A percentile compares a stretch with the other conserved stretches of the same genome.
Evolutionary conservation across 2,797 vertebrate species (phyloP).

Genomic region (Ambastaia sidthimunki): DNA sequence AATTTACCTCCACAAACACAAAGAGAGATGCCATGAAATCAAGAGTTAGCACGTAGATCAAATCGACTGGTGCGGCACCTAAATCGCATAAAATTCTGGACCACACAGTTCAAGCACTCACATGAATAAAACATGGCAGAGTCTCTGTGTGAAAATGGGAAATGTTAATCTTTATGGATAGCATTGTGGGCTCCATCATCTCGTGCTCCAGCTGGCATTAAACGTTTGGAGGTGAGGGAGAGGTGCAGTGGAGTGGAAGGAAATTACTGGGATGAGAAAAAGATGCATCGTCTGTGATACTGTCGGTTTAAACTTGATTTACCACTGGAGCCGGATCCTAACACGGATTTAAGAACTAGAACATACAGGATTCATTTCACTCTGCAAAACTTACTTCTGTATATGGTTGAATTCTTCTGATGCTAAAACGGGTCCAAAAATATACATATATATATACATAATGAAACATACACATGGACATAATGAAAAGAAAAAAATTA

Average conservation of each 20-base stretch:
- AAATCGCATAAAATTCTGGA: conserved; percentile 55
- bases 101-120: conserved; percentile 45
- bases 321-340: not conserved
- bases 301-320: conserved; percentile 54
- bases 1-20: conserved; percentile 21
- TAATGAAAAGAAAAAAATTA: too few species aligned
- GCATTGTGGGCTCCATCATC: conserved; percentile 36
- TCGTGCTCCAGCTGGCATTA: conserved; percentile 32
- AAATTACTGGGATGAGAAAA: conserved; percentile 33
- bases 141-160: conserved; percentile 45
- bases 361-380: not conserved
- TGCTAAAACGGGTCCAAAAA: too few species aligned
- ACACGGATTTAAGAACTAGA: not conserved
- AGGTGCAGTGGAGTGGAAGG: conserved; percentile 19
- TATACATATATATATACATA: too few species aligned
- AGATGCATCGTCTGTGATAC: conserved; percentile 55
- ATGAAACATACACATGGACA: too few species aligned
- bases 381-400: not conserved
- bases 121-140: conserved; percentile 59
- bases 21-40: conserved; percentile 43
- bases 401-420: not conserved
- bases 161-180: conserved; percentile 56
- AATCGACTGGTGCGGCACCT: conserved; percentile 41
- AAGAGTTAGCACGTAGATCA: conserved; percentile 45
- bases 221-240: conserved; percentile 10